Percentiles rank a stretch among this genome's conserved stretches.
Conservation (phyloP, 2,888 invertebrate species). For the Platerodrilus igneus region DNA sequence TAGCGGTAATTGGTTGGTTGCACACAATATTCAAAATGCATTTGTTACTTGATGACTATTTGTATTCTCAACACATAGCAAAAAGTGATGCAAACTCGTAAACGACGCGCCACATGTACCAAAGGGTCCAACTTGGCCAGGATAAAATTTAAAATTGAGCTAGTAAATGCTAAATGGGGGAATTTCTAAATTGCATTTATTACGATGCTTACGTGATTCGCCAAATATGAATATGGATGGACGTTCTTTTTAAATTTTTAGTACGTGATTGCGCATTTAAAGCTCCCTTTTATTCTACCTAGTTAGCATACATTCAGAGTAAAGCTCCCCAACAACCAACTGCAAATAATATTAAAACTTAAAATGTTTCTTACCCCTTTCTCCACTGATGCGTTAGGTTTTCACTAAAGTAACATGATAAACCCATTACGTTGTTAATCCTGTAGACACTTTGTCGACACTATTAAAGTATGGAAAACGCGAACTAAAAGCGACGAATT, state of each 20-base stretch:
- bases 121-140: conserved; percentile 24
- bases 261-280: conserved; percentile 36
- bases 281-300: conserved; percentile 28
- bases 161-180: conserved; percentile 28
- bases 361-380: conserved; percentile 20
- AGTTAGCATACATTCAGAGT: no score
- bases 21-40: conserved; percentile 30
- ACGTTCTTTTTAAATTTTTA: conserved; percentile 33
- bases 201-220: conserved; percentile 36
- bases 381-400: conserved; percentile 11
- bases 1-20: conserved; percentile 23
- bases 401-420: conserved; percentile 18
- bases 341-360: conserved; percentile 35
- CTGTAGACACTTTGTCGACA: conserved; percentile 22
- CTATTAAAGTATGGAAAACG: conserved; percentile 27
- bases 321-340: conserved; percentile 33
- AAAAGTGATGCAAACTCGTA: conserved; percentile 30
- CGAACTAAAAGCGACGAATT: conserved; percentile 32
- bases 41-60: conserved; percentile 30
- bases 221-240: conserved; percentile 33
- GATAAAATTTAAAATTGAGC: conserved; percentile 31
- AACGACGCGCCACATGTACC: conserved; percentile 28
- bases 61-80: conserved; percentile 29
- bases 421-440: conserved; percentile 24
- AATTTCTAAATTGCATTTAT: conserved; percentile 38